These are phyloP conservation scores for Crossaster papposus DNA, from an alignment of 53 echinoderm and acorn worm species.

Conservation along the genomic window DNA sequence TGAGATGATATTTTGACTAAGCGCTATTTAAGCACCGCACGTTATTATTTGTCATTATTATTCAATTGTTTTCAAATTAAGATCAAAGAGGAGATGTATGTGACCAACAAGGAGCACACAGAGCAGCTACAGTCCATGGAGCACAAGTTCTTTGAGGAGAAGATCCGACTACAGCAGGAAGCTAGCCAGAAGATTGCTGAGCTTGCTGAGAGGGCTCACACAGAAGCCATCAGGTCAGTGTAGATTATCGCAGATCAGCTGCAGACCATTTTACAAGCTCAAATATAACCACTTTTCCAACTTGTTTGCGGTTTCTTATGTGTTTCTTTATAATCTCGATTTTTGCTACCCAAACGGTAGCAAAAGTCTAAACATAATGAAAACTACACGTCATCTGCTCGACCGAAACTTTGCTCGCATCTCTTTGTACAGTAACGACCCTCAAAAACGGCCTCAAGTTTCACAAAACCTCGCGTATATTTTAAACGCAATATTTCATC, in stretches of 20 bases:
- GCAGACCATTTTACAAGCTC: neutral
- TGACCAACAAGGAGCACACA: conserved; percentile 95
- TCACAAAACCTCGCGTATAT: no score
- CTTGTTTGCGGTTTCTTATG: no score
- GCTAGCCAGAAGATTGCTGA: conserved; percentile 99
- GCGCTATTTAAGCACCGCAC: neutral
- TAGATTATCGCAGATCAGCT: neutral
- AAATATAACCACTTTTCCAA: no score
- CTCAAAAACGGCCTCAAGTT: no score
- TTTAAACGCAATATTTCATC: no score
- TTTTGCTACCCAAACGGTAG: no score
- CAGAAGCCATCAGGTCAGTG: conserved; percentile 92
- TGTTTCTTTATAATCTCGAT: no score
- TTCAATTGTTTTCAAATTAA: conserved; percentile 4
- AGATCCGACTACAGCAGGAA: conserved; percentile 97
- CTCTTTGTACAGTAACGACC: no score
- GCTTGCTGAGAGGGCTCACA: conserved; percentile 97
- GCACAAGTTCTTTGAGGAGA: conserved; percentile 99
- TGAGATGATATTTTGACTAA: no score
- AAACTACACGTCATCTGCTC: no score
- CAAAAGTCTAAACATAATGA: no score
- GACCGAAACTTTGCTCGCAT: no score
- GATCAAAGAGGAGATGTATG: conserved; percentile 99
- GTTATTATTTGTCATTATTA: neutral
- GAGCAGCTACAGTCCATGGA: conserved; percentile 95